Evolutionary conservation across 2,797 vertebrate genomes (phyloP).

Genomic region (Octomys mimax): DNA sequence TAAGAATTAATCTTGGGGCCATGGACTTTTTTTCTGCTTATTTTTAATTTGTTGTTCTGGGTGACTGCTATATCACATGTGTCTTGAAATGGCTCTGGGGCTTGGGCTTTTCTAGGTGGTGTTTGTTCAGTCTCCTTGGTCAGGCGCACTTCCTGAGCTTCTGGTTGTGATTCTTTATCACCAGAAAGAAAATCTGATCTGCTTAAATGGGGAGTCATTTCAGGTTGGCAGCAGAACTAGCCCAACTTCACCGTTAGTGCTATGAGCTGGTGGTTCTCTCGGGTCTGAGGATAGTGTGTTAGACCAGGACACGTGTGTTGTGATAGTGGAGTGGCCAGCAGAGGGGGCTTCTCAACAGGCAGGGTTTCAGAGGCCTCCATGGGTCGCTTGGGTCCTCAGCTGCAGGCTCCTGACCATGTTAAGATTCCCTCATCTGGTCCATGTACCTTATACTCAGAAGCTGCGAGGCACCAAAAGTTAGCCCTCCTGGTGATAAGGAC

Average conservation of each 20-base stretch:
- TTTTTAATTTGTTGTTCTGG: background rate
- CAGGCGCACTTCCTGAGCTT: background rate
- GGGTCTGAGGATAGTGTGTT: background rate
- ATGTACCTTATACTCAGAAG: background rate
- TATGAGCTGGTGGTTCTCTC: background rate
- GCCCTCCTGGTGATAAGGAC: background rate
- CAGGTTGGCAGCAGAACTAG: background rate
- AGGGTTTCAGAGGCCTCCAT: background rate
- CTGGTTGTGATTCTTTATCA: background rate
- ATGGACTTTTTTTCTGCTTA: background rate
- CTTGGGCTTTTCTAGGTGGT: background rate
- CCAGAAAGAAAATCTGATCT: constrained; percentile 17
- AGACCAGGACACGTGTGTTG: background rate
- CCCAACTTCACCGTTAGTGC: background rate
- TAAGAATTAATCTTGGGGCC: background rate
- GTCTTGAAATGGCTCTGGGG: background rate
- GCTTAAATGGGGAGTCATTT: background rate
- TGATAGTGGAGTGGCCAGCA: background rate
- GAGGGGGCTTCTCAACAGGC: background rate
- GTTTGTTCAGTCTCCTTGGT: background rate
- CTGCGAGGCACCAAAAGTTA: background rate
- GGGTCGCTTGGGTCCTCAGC: background rate
- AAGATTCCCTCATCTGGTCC: background rate
- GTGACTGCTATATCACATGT: background rate
- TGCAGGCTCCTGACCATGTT: background rate